These are phyloP conservation scores for Coccyzus lansbergi DNA, from an alignment of 2,797 vertebrate species.

Conservation along the genomic window DNA sequence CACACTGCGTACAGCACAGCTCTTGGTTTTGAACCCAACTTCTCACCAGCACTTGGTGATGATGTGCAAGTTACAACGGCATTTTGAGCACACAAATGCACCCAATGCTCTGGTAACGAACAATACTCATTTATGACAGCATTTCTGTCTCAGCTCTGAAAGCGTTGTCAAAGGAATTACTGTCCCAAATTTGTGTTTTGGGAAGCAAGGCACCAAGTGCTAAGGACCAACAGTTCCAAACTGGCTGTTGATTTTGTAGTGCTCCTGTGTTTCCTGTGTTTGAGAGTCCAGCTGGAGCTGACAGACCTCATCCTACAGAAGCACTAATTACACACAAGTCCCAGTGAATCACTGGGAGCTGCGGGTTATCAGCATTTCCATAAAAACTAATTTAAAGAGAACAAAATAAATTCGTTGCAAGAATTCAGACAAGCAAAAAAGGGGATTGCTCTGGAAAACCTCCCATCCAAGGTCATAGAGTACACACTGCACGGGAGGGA, in stretches of 20 bases:
- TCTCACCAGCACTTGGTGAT: neutral
- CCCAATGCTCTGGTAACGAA: neutral
- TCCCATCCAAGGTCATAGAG: neutral
- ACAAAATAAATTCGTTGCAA: neutral
- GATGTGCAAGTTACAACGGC: no score
- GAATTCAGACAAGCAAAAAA: neutral
- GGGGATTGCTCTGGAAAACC: neutral
- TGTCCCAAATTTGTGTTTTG: neutral
- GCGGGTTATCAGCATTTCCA: neutral
- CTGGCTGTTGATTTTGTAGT: neutral
- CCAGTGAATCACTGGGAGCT: neutral
- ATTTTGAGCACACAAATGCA: neutral
- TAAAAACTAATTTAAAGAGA: neutral
- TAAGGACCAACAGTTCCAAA: neutral
- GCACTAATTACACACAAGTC: neutral
- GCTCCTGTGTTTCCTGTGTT: neutral
- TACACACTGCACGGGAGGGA: neutral
- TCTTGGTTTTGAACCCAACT: neutral
- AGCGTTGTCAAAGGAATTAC: neutral
- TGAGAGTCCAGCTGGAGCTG: neutral
- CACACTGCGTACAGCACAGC: neutral
- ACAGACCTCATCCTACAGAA: neutral
- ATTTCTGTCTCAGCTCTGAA: neutral
- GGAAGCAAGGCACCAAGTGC: neutral
- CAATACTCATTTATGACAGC: neutral